Conservation (phyloP, 2,113 vertebrate species). For the Corythornis cristatus region DNA sequence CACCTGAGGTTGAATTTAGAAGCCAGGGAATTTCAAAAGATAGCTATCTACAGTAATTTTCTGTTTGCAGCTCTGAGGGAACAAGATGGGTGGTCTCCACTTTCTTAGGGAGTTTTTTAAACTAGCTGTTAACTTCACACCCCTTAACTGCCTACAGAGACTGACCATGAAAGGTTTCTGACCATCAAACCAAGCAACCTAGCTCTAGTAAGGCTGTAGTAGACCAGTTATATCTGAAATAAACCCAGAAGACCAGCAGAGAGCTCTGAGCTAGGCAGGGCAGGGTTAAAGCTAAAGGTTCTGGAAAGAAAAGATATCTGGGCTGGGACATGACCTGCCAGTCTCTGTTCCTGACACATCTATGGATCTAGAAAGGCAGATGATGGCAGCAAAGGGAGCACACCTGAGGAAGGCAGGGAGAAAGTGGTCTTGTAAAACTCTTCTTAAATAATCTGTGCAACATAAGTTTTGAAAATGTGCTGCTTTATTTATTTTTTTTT, state of each 20-base stretch:
- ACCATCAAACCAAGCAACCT: background rate
- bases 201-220: background rate
- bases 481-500: background rate
- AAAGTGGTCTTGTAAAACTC: background rate
- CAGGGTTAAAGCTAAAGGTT: background rate
- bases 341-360: background rate
- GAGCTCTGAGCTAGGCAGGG: background rate
- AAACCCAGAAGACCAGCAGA: background rate
- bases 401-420: background rate
- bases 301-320: background rate
- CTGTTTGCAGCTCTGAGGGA: background rate
- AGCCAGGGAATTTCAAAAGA: background rate
- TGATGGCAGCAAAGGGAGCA: background rate
- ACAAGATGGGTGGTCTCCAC: background rate
- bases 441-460: background rate
- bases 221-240: background rate
- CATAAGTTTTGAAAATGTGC: background rate
- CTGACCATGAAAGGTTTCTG: background rate
- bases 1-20: background rate
- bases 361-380: background rate
- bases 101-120: background rate
- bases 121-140: background rate
- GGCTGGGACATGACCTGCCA: fast-evolving
- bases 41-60: background rate
- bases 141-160: background rate